Base-by-base conservation (phyloP, 2,797 vertebrate genomes). In the Etheostoma nigrum region DNA sequence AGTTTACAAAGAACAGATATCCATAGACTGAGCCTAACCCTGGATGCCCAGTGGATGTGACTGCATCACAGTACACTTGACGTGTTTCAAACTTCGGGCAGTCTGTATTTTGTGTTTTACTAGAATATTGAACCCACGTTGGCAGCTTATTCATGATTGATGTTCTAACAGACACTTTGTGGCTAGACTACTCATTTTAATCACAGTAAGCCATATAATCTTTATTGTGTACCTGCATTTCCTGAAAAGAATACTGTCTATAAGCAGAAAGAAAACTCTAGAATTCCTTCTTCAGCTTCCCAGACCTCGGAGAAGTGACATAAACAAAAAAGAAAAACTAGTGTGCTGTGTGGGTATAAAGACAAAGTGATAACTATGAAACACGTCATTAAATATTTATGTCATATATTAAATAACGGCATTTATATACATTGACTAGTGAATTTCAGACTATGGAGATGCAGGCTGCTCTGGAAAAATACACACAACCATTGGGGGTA, bases 331-430 rank as follows among this genome's bases (percentile, higher is more conserved):
- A 48, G 15, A 83, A 60, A 83, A 80, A 65, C 42, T 9, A 13
- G 40, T 1, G 47, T 42, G 21, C 33, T 23, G 12, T 16, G 11
- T 2, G 25, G 51, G 21, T 5, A 18, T 15, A 54, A 54, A 57
- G n/a, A 45, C 62, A 54, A 21, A 61, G 27, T 74, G 62, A 64
- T 61, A 30, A 47, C 60, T 66, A 4, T 21, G 44, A 67, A 64
- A 68, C 53, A 73, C 70, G 36, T 76, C 49, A 71, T 82, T 78
- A 76, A 78, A 79, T 76, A 79, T 67, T 65, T 23, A 76, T 53
- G 64, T 74, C 6, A 21, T 74, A 21, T 74, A 15, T 44, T 65
- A 60, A 81, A 83, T 74, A 47, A 74, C 5, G 12, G 64, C 21
- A 54, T 78, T 74, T 76, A 65, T 63, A 53, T 36, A 53, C 15